phyloP scores from a whole-genome alignment of 2,888 invertebrate species.

The Tipula confusa region DNA sequence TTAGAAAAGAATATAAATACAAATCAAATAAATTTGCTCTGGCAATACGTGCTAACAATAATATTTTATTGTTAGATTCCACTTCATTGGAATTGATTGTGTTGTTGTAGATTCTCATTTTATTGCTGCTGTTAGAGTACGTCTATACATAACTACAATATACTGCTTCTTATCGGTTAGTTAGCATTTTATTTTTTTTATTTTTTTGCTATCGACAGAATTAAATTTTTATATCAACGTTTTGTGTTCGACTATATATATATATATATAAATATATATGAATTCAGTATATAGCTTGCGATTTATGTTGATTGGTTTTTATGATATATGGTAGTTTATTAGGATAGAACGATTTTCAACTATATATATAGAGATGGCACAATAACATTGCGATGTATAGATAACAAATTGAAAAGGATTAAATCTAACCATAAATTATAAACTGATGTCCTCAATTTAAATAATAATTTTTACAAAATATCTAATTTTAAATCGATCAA shows the following conservation, averaged over 20 bases:
- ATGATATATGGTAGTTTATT: not conserved
- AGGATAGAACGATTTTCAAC: too few species aligned
- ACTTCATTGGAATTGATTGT: not conserved
- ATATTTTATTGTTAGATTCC: constrained; percentile 14
- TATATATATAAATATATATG: too few species aligned
- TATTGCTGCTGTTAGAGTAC: not conserved
- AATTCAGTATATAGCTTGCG: not conserved
- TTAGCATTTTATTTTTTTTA: not conserved
- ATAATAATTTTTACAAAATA: too few species aligned
- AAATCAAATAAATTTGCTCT: constrained; percentile 20
- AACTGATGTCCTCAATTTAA: too few species aligned
- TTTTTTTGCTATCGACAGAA: not conserved
- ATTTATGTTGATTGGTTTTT: not conserved
- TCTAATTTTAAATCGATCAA: not conserved
- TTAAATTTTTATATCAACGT: not conserved
- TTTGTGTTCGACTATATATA: too few species aligned
- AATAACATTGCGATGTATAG: too few species aligned
- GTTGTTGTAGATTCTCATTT: not conserved
- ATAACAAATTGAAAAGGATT: too few species aligned
- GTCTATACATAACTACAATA: not conserved
- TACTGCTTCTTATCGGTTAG: not conserved
- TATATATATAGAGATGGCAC: too few species aligned
- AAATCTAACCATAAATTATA: too few species aligned
- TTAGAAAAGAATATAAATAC: constrained; percentile 3
- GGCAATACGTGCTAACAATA: constrained; percentile 16